Evolutionary conservation across 2,888 invertebrate genomes (phyloP).

Genomic region (Diarsia brunnea): DNA sequence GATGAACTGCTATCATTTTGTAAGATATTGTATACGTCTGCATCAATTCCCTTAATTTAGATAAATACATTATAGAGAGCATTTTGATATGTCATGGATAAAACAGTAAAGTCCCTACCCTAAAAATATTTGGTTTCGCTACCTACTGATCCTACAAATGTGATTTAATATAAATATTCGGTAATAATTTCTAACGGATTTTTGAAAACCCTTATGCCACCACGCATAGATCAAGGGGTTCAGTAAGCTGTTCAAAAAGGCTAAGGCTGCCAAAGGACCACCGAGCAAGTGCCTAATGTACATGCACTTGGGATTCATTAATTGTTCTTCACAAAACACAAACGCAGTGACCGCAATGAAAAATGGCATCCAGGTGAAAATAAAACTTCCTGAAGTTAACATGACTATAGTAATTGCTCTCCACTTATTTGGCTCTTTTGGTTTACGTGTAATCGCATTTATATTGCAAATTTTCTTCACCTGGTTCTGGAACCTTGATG

Average conservation of each 20-base stretch:
- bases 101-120: background rate
- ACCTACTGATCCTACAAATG: conserved; percentile 52
- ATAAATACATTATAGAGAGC: conserved; percentile 34
- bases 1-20: conserved; percentile 2
- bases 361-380: conserved; percentile 92
- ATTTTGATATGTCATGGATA: conserved; percentile 45
- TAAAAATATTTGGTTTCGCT: background rate
- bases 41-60: background rate
- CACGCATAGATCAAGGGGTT: conserved; percentile 93
- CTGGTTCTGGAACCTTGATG: conserved; percentile 52
- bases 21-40: background rate
- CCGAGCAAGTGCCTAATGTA: conserved; percentile 87
- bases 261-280: conserved; percentile 91
- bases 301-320: conserved; percentile 86
- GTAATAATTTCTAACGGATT: conserved; percentile 81
- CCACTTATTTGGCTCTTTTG: conserved; percentile 88
- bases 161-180: conserved; percentile 73
- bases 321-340: conserved; percentile 88
- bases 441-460: conserved; percentile 65
- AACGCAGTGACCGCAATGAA: conserved; percentile 90
- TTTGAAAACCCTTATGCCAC: conserved; percentile 93
- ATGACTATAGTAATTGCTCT: conserved; percentile 92
- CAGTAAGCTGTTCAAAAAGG: conserved; percentile 91
- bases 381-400: conserved; percentile 91
- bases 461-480: conserved; percentile 58